phyloP scores from a whole-genome alignment of 2,113 vertebrate species.

The Psammodynastes pulverulentus region DNA sequence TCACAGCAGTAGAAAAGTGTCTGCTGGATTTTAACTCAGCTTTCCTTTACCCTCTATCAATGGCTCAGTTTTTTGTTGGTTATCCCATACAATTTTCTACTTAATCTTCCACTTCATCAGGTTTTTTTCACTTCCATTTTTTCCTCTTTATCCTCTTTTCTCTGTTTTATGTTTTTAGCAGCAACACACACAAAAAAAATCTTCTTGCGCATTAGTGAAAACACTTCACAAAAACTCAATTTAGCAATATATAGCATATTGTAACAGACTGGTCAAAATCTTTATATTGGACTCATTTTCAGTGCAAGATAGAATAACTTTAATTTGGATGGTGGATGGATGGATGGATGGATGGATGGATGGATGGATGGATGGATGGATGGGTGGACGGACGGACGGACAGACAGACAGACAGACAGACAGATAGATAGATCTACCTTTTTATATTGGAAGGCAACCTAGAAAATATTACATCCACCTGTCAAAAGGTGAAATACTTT shows the following conservation, averaged over 20 bases:
- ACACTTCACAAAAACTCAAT: background rate
- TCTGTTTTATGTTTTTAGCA: background rate
- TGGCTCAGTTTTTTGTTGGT: background rate
- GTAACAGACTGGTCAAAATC: background rate
- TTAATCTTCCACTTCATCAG: background rate
- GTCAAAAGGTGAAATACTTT: slow-evolving; percentile 79
- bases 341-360: background rate
- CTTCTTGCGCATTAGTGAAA: background rate
- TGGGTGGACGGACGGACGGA: background rate
- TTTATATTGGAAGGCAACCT: slow-evolving; percentile 83
- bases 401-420: background rate
- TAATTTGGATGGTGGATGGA: background rate
- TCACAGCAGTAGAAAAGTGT: background rate
- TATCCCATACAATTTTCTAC: background rate
- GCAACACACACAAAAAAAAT: background rate
- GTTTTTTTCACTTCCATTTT: background rate
- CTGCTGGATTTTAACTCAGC: background rate
- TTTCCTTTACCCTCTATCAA: background rate
- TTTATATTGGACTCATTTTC: background rate
- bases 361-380: background rate
- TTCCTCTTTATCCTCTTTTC: background rate
- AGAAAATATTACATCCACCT: slow-evolving; percentile 76
- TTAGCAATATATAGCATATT: background rate
- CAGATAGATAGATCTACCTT: slow-evolving; percentile 44
- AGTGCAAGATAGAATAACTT: background rate